A percentile compares a stretch with the other conserved stretches of the same genome.
Conservation (phyloP, 2,888 invertebrate species). For the Tholera decimalis region DNA sequence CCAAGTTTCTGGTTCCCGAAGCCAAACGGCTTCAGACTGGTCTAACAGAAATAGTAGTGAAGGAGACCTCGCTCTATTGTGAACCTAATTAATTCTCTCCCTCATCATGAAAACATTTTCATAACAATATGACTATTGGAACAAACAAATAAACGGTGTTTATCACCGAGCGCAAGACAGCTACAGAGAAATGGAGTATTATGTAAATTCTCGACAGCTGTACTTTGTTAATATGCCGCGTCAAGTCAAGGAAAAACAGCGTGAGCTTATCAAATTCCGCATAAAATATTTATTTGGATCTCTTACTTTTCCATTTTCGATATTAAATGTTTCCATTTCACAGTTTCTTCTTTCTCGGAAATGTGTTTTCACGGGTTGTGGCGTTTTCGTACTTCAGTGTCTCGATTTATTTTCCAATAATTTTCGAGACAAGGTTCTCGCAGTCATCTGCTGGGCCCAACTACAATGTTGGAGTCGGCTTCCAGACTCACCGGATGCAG, state of each 20-base stretch:
- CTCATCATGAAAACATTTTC: slow-evolving; percentile 18
- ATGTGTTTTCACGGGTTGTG: not conserved
- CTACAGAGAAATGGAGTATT: slow-evolving; percentile 44
- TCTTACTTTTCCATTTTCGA: slow-evolving; percentile 42
- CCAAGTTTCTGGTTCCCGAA: not conserved
- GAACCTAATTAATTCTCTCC: slow-evolving; percentile 15
- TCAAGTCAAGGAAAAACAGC: slow-evolving; percentile 45
- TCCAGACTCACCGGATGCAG: too few relatives aligned
- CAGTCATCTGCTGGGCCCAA: too few relatives aligned
- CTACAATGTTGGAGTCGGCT: too few relatives aligned
- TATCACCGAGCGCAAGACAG: slow-evolving; percentile 29
- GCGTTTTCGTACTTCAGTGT: not conserved
- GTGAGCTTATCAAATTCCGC: slow-evolving; percentile 31
- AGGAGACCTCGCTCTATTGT: not conserved
- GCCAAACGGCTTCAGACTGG: not conserved
- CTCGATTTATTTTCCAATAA: slow-evolving; percentile 20
- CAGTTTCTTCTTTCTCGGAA: not conserved
- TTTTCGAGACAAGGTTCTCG: not conserved
- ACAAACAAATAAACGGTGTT: slow-evolving; percentile 48
- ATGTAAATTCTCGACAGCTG: slow-evolving; percentile 54
- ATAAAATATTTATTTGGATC: slow-evolving; percentile 54
- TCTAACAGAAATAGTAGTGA: not conserved
- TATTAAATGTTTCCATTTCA: slow-evolving; percentile 23
- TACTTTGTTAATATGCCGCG: slow-evolving; percentile 40
- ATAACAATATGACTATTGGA: slow-evolving; percentile 29